Percentiles rank a stretch among this genome's conserved stretches.
Evolutionary conservation across 1,140 invertebrate species (phyloP).

Genomic region (Bombus waltoni): DNA sequence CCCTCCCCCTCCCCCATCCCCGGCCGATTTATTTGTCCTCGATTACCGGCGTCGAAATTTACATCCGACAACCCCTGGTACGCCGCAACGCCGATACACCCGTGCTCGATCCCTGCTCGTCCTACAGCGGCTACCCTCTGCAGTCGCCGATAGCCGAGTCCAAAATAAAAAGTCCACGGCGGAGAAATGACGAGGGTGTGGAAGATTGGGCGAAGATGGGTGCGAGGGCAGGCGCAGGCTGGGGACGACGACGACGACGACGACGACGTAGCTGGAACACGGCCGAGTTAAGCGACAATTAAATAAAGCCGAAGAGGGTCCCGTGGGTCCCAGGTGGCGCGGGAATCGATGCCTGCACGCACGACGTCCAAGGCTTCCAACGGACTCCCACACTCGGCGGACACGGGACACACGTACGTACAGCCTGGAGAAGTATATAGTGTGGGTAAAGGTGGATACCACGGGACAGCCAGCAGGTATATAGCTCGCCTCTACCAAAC

Average conservation of each 20-base stretch:
- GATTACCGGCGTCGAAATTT: not conserved
- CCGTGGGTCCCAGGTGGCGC: conserved; percentile 30
- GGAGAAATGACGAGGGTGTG: too few relatives aligned
- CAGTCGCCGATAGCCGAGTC: too few relatives aligned
- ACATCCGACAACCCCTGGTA: not conserved
- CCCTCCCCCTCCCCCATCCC: not conserved
- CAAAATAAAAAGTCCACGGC: too few relatives aligned
- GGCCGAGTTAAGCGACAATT: conserved; percentile 5
- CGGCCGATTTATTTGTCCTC: conserved; percentile 28
- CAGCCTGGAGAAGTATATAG: not conserved
- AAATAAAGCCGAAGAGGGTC: not conserved
- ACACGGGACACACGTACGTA: conserved; percentile 25
- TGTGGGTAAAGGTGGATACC: conserved; percentile 59
- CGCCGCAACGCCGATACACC: too few relatives aligned
- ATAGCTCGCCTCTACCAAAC: conserved; percentile 68
- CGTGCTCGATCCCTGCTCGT: too few relatives aligned
- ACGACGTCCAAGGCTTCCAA: conserved; percentile 6
- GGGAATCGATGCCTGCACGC: not conserved
- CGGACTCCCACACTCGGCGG: conserved; percentile 15
- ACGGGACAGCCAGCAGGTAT: conserved; percentile 59
- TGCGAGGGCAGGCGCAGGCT: too few relatives aligned
- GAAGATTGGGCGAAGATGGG: too few relatives aligned
- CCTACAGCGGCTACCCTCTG: too few relatives aligned
- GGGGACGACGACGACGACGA: not conserved
- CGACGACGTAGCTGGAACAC: not conserved